phyloP scores from a whole-genome alignment of 2,888 invertebrate genomes.

The Serrognathus titanus region DNA sequence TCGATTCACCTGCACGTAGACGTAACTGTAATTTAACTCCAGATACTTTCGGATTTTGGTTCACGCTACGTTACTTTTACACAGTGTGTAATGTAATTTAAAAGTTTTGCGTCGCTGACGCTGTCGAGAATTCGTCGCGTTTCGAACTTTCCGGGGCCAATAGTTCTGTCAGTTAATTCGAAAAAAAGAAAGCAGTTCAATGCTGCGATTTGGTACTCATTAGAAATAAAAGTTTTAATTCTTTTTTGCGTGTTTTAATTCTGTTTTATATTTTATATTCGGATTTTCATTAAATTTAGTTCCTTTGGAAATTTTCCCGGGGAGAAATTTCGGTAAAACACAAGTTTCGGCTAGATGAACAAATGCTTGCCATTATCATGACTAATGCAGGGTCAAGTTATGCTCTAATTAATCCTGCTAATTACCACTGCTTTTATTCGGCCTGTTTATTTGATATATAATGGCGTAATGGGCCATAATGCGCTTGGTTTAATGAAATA shows the following conservation, averaged over 20 bases:
- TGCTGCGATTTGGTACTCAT: no score
- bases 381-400: no score
- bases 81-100: not conserved
- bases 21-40: slow-evolving; percentile 1
- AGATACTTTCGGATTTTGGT: not conserved
- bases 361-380: no score
- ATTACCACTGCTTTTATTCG: not conserved
- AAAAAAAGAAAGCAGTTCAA: no score
- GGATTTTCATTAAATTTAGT: not conserved
- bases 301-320: no score
- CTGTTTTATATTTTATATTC: not conserved
- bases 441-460: not conserved
- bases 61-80: not conserved
- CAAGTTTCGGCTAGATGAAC: no score
- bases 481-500: no score
- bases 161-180: no score
- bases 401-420: not conserved
- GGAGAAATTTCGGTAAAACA: no score
- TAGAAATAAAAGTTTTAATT: slow-evolving; percentile 44
- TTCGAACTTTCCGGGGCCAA: no score
- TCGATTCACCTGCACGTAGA: not conserved
- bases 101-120: not conserved
- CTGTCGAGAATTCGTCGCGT: no score
- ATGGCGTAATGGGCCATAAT: no score
- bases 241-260: slow-evolving; percentile 33